Evolutionary conservation across 2,888 invertebrate genomes (phyloP).

Genomic region (Dolomedes plantarius): DNA sequence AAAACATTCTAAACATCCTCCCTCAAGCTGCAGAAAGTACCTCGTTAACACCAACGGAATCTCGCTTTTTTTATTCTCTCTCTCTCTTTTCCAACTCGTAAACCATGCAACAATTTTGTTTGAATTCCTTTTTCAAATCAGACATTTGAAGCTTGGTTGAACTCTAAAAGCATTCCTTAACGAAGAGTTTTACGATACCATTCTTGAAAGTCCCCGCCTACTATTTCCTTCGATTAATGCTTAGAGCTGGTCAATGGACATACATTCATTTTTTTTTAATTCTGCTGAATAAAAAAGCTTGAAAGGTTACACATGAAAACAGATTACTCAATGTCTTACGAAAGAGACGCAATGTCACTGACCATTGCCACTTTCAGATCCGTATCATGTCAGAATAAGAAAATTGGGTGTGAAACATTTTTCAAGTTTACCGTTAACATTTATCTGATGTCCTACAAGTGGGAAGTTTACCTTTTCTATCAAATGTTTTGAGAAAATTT

Average conservation of each 20-base stretch:
- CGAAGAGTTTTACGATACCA: not conserved
- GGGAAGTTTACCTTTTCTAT: too few relatives aligned
- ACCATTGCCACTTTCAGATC: too few relatives aligned
- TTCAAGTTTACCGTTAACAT: too few relatives aligned
- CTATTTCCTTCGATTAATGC: slow-evolving; percentile 1
- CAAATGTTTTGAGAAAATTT: too few relatives aligned
- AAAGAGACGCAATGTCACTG: too few relatives aligned
- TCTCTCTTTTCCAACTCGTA: not conserved
- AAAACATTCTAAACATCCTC: not conserved
- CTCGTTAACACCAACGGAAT: slow-evolving; percentile 14
- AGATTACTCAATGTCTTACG: too few relatives aligned
- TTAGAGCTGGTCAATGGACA: not conserved
- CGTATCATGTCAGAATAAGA: too few relatives aligned
- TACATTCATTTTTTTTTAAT: too few relatives aligned
- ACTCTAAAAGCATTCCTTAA: slow-evolving; percentile 12
- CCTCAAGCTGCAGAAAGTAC: not conserved
- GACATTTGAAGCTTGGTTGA: slow-evolving; percentile 34
- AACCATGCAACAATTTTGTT: not conserved
- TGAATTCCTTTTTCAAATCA: slow-evolving; percentile 23
- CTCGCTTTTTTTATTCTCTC: not conserved
- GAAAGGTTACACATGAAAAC: too few relatives aligned
- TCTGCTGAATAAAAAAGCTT: too few relatives aligned
- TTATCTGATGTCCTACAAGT: too few relatives aligned
- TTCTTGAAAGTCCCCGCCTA: slow-evolving; percentile 14
- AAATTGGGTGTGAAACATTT: too few relatives aligned